Base-by-base conservation (phyloP, 2,113 vertebrate genomes). In the Bombycilla garrulus region DNA sequence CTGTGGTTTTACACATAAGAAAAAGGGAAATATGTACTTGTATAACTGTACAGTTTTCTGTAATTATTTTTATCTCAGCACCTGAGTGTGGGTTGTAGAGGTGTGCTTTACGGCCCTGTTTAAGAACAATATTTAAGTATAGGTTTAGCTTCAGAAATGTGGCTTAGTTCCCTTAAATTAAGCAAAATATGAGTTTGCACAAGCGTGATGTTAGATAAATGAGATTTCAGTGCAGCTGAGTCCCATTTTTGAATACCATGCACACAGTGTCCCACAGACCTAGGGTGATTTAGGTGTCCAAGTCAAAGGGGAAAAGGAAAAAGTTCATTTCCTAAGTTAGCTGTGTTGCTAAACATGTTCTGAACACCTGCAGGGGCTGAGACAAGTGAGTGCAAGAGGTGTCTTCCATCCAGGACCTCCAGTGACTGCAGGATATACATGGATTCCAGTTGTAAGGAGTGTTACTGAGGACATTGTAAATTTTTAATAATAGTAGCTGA, bases 1-100 rank as follows among this genome's bases (percentile, higher is more conserved):
- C 81, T 81, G 70, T 78, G 62, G 5, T 72, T 96, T 97, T 96
- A 77, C 78, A 53, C 94, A 21, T 77, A 81, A 96, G 95, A 61
- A 88, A 91, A 96, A 89, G 16, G n/a, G 56, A 89, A 83, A 96
- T 61, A 36, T 48, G 83, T 97, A 93, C 87, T 94, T 90, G 65
- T 94, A 33, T 87, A 94, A 92, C 36, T 54, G 22, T 60, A 57
- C 36, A 77, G 80, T 83, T 67, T 83, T 81, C n/a, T 88, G n/a
- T n/a, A 47, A 60, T 88, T 82, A 23, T 81, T 97, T 95, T 77
- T 61, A 13, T 28, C 45, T 45, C 67, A 73, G 11, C 64, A 47
- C 64, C 12, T 44, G 26, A 61, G 26, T 35, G 23, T 33, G 70
- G 82, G 29, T 45, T 79, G 51, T 12, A 42, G 47, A 60, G 42